Percentiles rank a stretch among this genome's conserved stretches.
Conservation (phyloP, 2,113 vertebrate species). For the Ceratotherium simum region DNA sequence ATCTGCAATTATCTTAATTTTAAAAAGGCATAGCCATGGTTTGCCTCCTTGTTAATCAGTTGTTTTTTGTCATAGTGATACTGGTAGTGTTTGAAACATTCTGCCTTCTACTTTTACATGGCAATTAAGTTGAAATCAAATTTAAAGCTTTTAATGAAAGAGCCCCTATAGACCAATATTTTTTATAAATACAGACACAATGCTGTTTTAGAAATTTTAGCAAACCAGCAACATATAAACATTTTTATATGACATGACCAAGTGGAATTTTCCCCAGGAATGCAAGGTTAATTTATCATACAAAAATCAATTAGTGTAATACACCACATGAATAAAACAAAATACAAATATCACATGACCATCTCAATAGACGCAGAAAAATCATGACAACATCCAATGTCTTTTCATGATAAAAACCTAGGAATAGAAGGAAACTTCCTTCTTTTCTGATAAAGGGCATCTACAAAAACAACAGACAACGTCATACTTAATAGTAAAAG, state of each 20-base stretch:
- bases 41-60: neutral
- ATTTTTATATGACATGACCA: neutral
- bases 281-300: neutral
- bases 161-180: neutral
- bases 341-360: neutral
- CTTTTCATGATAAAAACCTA: neutral
- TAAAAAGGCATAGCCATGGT: neutral
- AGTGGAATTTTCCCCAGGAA: neutral
- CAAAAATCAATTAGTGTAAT: neutral
- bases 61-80: neutral
- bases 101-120: neutral
- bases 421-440: neutral
- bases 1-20: neutral
- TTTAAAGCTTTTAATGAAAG: neutral
- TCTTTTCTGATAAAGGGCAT: neutral
- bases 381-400: neutral
- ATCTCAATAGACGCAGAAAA: neutral
- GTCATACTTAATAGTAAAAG: neutral
- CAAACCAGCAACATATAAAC: neutral
- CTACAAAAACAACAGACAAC: neutral
- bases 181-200: neutral
- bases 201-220: neutral
- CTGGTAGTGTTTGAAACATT: neutral
- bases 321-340: neutral
- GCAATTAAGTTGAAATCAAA: neutral